Evolutionary conservation across 2,888 invertebrate species (phyloP), one percentile per base, ranked within the genome.

Genomic region (Hypselothyrea guttata): DNA sequence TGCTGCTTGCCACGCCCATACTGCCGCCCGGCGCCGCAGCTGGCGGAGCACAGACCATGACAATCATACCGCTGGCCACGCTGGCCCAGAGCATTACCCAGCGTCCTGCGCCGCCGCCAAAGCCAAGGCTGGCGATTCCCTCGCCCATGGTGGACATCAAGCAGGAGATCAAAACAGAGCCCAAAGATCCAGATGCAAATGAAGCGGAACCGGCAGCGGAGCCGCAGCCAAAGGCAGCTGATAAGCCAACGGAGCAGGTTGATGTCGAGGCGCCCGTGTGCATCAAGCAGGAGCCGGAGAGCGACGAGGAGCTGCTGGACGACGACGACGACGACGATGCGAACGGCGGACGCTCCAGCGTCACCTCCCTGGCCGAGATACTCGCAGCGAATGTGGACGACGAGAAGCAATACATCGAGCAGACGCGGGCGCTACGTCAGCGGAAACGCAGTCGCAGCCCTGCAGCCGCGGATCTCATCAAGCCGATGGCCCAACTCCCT

Each of bases 1-100:
- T 88, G 8, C 69, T 88, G 0, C 79, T 88, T 4, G 88, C 88
- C 30, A 88, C 88, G 7, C 88, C 88, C 0, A 88, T 88, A 33
- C 64, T 84, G 3, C 65, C 71, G 4, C 64, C 77, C 0, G 71
- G 65, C 7, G 68, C 75, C 0, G 45, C 74, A 3, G 49, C 69
- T 5, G 67, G 62, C 11, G 75, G 82, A 8, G 64, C 81, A 0
- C 64, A 84, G 33, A 88, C 88, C 1, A 88, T 88, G 88, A 88
- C 88, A 13, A 88, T 88, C 31, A 88, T 88, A 75, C 88, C 88
- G 9, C 58, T 88, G 30, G 71, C 88, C 8, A 85, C 83, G 1
- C 41, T 83, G 22, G 57, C 84, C 4, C 86, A 85, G 37, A 84
- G 81, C 45, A 75, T 83, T 0, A 79, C 83, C 0, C 71, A 75